phyloP scores from a whole-genome alignment of 2,113 vertebrate genomes.

The Nymphicus hollandicus region DNA sequence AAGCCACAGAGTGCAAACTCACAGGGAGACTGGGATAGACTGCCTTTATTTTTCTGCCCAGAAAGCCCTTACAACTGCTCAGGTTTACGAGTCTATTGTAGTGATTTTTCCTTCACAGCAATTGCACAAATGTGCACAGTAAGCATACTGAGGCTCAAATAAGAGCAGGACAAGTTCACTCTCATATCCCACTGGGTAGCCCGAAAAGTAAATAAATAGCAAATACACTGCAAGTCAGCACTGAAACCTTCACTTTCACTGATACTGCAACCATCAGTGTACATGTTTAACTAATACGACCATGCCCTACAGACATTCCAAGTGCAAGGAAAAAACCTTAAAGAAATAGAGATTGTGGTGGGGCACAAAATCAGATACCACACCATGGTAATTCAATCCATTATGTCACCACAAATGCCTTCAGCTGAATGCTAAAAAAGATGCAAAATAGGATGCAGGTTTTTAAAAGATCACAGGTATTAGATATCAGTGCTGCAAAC shows the following conservation, averaged over 20 bases:
- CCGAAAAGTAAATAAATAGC: not conserved
- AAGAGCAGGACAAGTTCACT: not conserved
- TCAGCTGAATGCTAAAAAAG: not conserved
- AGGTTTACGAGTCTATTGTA: not conserved
- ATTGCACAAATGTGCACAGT: conserved; percentile 37
- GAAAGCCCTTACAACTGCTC: not conserved
- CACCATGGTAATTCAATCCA: not conserved
- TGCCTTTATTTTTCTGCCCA: not conserved
- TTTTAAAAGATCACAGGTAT: not conserved
- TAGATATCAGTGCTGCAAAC: not conserved
- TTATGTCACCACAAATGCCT: not conserved
- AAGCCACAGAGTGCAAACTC: not conserved
- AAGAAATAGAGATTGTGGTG: not conserved
- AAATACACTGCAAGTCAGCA: conserved; percentile 12
- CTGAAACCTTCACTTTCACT: not conserved
- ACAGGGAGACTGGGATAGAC: not conserved
- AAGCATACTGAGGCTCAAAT: conserved; percentile 10
- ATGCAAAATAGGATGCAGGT: not conserved
- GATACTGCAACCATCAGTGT: not conserved
- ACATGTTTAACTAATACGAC: not conserved
- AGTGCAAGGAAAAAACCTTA: not conserved
- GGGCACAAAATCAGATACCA: not conserved
- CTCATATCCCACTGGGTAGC: not conserved
- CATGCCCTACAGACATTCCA: not conserved
- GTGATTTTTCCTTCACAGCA: conserved; percentile 9